A percentile compares a stretch with the other conserved stretches of the same genome.
phyloP scores from a whole-genome alignment of 2,797 vertebrate species.

The Eupleurogrammus muticus region DNA sequence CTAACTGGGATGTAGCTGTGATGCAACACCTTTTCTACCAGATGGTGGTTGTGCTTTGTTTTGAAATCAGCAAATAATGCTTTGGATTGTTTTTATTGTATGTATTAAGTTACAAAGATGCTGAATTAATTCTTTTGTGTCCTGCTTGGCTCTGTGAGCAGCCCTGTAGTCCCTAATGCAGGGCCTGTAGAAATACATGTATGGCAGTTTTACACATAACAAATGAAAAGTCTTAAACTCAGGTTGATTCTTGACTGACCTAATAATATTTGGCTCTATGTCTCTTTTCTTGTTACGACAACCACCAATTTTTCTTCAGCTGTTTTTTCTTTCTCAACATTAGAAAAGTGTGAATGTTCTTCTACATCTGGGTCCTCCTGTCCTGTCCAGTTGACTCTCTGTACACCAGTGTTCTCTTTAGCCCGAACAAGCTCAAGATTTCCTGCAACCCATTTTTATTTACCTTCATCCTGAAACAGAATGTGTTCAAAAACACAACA shows the following conservation, averaged over 20 bases:
- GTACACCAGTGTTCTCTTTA: neutral
- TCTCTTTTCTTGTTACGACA: neutral
- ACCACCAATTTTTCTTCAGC: neutral
- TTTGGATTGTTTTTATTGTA: constrained; percentile 43
- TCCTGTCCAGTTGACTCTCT: neutral
- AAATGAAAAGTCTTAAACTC: constrained; percentile 17
- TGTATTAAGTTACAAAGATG: constrained; percentile 32
- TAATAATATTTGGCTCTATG: neutral
- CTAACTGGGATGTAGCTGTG: constrained; percentile 31
- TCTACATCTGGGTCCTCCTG: neutral
- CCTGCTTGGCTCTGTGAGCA: constrained; percentile 18
- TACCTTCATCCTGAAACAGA: constrained; percentile 44
- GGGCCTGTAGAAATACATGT: constrained; percentile 35
- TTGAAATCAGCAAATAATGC: constrained; percentile 39
- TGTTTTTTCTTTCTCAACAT: constrained; percentile 5
- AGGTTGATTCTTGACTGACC: constrained; percentile 11
- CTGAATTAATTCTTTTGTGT: constrained; percentile 23
- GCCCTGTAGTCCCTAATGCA: constrained; percentile 26
- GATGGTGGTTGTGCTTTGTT: constrained; percentile 70
- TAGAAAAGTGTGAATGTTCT: neutral
- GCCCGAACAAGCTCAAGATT: constrained; percentile 26
- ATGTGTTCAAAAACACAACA: constrained; percentile 25
- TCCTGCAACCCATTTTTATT: constrained; percentile 54
- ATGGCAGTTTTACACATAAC: constrained; percentile 23
- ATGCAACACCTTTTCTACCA: constrained; percentile 34